Percentiles rank a stretch among this genome's conserved stretches.
Conservation (phyloP, 2,113 vertebrate species). For the Sturnira hondurensis region DNA sequence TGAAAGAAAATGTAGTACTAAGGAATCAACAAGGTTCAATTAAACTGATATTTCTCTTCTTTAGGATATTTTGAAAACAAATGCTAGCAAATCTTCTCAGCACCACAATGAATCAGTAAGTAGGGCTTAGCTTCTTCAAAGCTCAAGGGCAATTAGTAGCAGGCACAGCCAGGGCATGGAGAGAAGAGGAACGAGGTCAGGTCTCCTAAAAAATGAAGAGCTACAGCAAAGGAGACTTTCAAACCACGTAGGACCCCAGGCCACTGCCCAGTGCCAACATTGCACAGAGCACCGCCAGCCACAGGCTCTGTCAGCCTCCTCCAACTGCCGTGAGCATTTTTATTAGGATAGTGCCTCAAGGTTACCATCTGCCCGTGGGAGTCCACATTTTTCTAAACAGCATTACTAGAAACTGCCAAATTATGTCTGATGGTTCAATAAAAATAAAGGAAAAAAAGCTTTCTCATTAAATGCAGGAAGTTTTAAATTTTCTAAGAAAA, state of each 20-base stretch:
- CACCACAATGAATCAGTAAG: neutral
- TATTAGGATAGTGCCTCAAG: neutral
- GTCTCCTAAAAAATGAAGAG: neutral
- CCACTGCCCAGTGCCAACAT: too few species aligned
- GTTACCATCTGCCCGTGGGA: neutral
- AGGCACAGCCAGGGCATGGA: neutral
- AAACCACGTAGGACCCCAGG: neutral
- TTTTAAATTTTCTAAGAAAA: neutral
- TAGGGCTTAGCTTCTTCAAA: neutral
- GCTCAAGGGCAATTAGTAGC: neutral
- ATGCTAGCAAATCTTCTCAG: neutral
- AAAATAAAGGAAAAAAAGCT: neutral
- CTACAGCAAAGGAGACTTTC: neutral
- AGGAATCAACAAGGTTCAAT: neutral
- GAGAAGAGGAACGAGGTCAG: neutral
- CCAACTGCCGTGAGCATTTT: neutral
- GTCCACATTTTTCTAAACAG: neutral
- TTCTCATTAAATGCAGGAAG: neutral
- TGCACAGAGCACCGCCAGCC: neutral
- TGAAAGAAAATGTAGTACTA: neutral
- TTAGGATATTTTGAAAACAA: neutral
- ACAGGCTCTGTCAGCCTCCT: neutral
- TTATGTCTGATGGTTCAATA: neutral
- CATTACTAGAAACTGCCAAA: neutral
- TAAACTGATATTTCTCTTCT: neutral